These are phyloP conservation scores for Lucinisca nassula DNA, from an alignment of 2,888 invertebrate species.

Conservation along the genomic window DNA sequence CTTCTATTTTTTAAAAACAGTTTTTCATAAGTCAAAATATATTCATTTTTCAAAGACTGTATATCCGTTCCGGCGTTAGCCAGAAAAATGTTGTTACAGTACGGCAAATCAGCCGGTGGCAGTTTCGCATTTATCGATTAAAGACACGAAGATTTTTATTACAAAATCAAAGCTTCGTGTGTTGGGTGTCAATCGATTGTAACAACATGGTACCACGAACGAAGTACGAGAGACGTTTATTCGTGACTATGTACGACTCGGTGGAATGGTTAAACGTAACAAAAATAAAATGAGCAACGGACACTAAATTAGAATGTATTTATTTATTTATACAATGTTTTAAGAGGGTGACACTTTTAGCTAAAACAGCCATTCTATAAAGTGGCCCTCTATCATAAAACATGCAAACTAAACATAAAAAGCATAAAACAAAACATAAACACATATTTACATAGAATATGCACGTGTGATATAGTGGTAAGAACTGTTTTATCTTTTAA, in stretches of 20 bases:
- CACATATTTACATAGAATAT: too few species aligned
- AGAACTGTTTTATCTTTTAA: too few species aligned
- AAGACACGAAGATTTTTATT: constrained; percentile 21
- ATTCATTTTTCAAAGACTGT: constrained; percentile 19
- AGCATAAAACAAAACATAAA: too few species aligned
- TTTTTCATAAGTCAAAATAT: not conserved
- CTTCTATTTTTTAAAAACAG: too few species aligned
- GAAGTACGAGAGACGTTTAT: constrained; percentile 29
- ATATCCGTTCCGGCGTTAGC: constrained; percentile 21
- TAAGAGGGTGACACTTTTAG: too few species aligned
- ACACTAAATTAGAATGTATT: too few species aligned
- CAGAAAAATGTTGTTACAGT: constrained; percentile 9
- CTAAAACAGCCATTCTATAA: too few species aligned
- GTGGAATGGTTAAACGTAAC: constrained; percentile 42
- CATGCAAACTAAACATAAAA: too few species aligned
- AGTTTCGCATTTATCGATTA: constrained; percentile 29
- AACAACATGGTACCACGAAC: constrained; percentile 25
- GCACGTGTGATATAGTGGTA: too few species aligned
- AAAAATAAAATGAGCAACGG: constrained; percentile 43
- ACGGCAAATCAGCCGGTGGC: not conserved
- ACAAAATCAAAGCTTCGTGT: constrained; percentile 24
- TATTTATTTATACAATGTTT: too few species aligned
- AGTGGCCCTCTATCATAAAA: too few species aligned
- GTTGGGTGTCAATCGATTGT: constrained; percentile 40
- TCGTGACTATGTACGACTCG: constrained; percentile 32